phyloP scores from a whole-genome alignment of 1,140 invertebrate genomes.

The Macrosteles quadrilineatus region DNA sequence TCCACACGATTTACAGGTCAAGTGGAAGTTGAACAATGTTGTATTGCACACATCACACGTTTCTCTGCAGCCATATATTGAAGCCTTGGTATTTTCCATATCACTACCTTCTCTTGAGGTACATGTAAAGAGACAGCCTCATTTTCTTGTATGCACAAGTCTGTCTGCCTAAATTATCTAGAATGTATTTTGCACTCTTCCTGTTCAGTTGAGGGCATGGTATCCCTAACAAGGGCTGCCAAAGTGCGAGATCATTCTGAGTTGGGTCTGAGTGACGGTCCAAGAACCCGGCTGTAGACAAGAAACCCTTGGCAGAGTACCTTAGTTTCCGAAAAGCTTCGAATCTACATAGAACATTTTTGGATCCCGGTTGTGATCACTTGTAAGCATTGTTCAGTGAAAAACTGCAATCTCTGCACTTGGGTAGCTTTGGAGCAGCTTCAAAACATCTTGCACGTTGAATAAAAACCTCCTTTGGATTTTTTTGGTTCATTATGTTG shows the following conservation, averaged over 20 bases:
- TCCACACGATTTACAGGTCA: slow-evolving; percentile 96
- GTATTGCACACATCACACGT: slow-evolving; percentile 99
- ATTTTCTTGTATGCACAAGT: slow-evolving; percentile 59
- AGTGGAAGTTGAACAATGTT: slow-evolving; percentile 97
- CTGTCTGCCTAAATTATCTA: slow-evolving; percentile 25
- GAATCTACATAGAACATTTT: slow-evolving; percentile 64
- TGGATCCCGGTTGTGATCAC: slow-evolving; percentile 56
- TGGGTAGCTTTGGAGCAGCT: slow-evolving; percentile 60
- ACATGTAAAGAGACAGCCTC: slow-evolving; percentile 52
- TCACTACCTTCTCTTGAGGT: slow-evolving; percentile 64
- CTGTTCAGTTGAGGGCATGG: neutral
- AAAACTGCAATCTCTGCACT: slow-evolving; percentile 62
- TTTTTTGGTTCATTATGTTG: too few species aligned
- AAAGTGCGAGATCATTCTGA: slow-evolving; percentile 58
- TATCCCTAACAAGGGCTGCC: slow-evolving; percentile 54
- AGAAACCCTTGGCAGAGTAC: slow-evolving; percentile 54
- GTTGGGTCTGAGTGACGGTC: slow-evolving; percentile 55
- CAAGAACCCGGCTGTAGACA: slow-evolving; percentile 60
- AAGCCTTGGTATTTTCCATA: slow-evolving; percentile 95
- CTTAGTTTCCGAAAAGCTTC: slow-evolving; percentile 61
- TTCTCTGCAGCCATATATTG: slow-evolving; percentile 94
- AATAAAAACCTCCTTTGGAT: slow-evolving; percentile 60
- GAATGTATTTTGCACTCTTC: neutral
- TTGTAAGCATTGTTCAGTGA: too few species aligned
- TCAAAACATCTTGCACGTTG: slow-evolving; percentile 60